Evolutionary conservation across 2,888 invertebrate species (phyloP), one percentile per base, ranked within the genome.

Genomic region (Patella ulyssiponensis): DNA sequence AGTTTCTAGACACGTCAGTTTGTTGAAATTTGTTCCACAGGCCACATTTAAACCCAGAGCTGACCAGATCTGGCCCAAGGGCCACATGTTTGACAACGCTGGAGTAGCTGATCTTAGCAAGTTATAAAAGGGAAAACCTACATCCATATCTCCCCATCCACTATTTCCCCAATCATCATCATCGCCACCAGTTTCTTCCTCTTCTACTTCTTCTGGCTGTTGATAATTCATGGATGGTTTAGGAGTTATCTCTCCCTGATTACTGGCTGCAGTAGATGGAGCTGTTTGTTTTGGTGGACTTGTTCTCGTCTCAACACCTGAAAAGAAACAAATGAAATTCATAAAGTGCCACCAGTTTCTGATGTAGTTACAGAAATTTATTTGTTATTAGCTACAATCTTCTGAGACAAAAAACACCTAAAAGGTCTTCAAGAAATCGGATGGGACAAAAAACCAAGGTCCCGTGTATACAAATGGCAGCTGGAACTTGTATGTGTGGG

Each of bases 131-230:
- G 0, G 44, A 23, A 23, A 27, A 88, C 94, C 93, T 84, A 95
- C 95, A 92, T 96, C 96, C 93, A 97, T 96, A 90, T 96, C 96
- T 15, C 97, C 97, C 97, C 97, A 97, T 90, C 95, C 94, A 92
- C 96, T 96, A 75, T 89, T 88, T 75, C 88, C 94, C 96, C 97
- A 97, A 90, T 95, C 95, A 85, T 95, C 95, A 64, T 77, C 84
- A 44, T 72, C 79, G 4, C 74, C 76, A 56, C 71, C 79, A 27
- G 81, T 82, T n/a, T 79, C 82, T 44, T 82, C 83, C 27, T 81
- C 81, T 23, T 83, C 82, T 44, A 73, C 81, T 58, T 78, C 80
- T 51, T 79, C 76, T 20, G 74, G 64, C 23, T 64, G 69, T 44
- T 71, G 71, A 15, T 53, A 69, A 44, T 73, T 33, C 11, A 27